These are phyloP conservation scores for Festucalex cinctus DNA, from an alignment of 2,113 vertebrate genomes.

Conservation along the genomic window DNA sequence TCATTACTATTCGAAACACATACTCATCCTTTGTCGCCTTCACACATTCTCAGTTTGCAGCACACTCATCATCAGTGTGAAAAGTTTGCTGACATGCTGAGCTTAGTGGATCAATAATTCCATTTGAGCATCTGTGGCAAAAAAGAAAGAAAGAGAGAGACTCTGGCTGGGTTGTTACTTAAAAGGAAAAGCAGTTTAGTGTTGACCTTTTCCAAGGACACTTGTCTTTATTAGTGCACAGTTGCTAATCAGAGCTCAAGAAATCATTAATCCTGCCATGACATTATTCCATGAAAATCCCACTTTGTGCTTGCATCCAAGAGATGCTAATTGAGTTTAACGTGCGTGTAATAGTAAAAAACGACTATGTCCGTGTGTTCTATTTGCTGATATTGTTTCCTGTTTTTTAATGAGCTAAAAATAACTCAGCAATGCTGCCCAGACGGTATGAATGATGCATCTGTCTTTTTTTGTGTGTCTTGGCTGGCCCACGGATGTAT, in stretches of 20 bases:
- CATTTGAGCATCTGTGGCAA: constrained; percentile 51
- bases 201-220: constrained; percentile 61
- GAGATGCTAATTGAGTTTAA: constrained; percentile 44
- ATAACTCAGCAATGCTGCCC: constrained; percentile 28
- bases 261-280: constrained; percentile 45
- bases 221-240: constrained; percentile 48
- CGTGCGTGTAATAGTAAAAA: constrained; percentile 44
- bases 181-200: constrained; percentile 40
- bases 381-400: constrained; percentile 22
- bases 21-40: constrained; percentile 18
- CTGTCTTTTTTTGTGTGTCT: constrained; percentile 31
- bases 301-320: constrained; percentile 33
- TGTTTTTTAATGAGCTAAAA: constrained; percentile 45
- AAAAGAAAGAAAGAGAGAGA: constrained; percentile 7
- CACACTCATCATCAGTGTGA: constrained; percentile 36
- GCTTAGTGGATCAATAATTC: constrained; percentile 56
- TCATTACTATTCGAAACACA: constrained; percentile 41
- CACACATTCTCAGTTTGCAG: constrained; percentile 10
- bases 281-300: constrained; percentile 20
- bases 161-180: constrained; percentile 20
- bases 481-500: constrained; percentile 26
- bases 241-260: constrained; percentile 48
- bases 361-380: constrained; percentile 36
- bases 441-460: constrained; percentile 32
- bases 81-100: constrained; percentile 42